Evolutionary conservation across 2,797 vertebrate species (phyloP).

Genomic region (Sebastes ruberrimus): DNA sequence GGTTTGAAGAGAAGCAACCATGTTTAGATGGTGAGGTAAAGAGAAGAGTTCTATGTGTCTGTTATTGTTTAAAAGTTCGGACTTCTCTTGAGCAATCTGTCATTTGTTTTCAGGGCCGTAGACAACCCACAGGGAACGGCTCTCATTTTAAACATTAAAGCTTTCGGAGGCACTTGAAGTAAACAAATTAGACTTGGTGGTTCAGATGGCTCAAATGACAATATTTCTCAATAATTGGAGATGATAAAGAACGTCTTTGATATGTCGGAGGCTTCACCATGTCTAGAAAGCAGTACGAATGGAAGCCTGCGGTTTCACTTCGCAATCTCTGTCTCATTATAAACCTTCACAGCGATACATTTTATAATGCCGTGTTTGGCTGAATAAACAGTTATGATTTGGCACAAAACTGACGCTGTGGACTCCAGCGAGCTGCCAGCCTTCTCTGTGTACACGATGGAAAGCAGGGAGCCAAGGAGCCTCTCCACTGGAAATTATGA

Average conservation of each 20-base stretch:
- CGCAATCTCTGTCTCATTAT: constrained; percentile 74
- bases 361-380: constrained; percentile 75
- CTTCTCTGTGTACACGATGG: constrained; percentile 61
- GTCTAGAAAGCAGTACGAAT: constrained; percentile 47
- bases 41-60: constrained; percentile 10
- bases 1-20: constrained; percentile 17
- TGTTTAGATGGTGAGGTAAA: constrained; percentile 19
- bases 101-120: constrained; percentile 47
- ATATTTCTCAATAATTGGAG: constrained; percentile 73
- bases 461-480: constrained; percentile 68
- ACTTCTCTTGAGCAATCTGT: constrained; percentile 52
- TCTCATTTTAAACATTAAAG: constrained; percentile 63
- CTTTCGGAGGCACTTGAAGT: constrained; percentile 63
- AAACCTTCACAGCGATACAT: constrained; percentile 72
- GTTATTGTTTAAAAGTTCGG: constrained; percentile 53
- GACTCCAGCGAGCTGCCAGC: constrained; percentile 78
- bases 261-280: constrained; percentile 52
- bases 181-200: constrained; percentile 72
- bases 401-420: constrained; percentile 72
- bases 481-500: constrained; percentile 80
- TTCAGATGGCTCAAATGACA: constrained; percentile 71
- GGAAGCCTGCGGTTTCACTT: constrained; percentile 51
- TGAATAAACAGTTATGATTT: constrained; percentile 82
- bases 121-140: constrained; percentile 41
- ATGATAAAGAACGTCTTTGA: constrained; percentile 70